Conservation (phyloP, 92 coral and sea anemone genomes). For the Epizoanthus ramosus region DNA sequence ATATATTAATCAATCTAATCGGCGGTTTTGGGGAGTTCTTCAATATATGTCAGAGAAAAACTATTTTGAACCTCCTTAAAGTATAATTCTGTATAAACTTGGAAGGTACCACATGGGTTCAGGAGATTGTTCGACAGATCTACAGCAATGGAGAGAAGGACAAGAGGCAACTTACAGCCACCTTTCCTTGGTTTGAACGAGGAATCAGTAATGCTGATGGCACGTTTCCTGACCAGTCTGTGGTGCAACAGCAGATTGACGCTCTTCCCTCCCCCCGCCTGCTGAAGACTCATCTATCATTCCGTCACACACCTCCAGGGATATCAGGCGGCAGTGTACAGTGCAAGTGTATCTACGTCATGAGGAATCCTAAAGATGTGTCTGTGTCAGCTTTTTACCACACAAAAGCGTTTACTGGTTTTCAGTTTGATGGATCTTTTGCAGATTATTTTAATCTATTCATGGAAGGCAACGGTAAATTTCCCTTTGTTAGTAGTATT, state of each 20-base stretch:
- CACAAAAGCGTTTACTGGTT: no score
- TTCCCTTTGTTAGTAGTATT: no score
- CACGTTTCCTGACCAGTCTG: neutral
- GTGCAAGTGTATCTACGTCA: conserved; percentile 58
- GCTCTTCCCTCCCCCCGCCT: conserved; percentile 54
- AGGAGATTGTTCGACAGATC: conserved; percentile 57
- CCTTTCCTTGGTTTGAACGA: conserved; percentile 26
- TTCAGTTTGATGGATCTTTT: no score
- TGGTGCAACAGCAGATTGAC: neutral
- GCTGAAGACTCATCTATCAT: conserved; percentile 54
- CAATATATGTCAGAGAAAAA: no score
- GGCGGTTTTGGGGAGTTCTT: no score
- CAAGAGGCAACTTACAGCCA: neutral
- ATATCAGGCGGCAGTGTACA: conserved; percentile 24
- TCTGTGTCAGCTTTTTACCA: no score
- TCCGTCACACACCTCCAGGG: conserved; percentile 24
- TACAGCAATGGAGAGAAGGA: conserved; percentile 45
- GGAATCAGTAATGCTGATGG: neutral
- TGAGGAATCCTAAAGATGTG: conserved; percentile 69
- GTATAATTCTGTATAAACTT: neutral
- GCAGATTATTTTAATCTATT: no score
- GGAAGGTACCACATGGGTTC: conserved; percentile 59
- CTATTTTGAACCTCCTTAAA: no score
- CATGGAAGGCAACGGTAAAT: no score
- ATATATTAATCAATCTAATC: no score